Conservation (phyloP, 2,888 invertebrate genomes). For the Holacanthella duospinosa region DNA sequence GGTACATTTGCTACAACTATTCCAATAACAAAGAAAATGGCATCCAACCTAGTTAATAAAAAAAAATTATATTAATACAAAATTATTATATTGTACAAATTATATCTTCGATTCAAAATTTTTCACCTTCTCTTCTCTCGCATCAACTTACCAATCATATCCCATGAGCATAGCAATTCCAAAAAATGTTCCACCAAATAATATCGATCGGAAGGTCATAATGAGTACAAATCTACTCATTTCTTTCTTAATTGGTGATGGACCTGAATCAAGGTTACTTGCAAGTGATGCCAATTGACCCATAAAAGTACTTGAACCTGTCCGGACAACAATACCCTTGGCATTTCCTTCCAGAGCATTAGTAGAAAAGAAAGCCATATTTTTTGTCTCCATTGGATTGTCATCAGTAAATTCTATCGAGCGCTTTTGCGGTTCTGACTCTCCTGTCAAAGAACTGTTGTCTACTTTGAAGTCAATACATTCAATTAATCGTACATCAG, state of each 20-base stretch:
- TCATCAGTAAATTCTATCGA: constrained; percentile 44
- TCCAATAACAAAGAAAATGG: constrained; percentile 42
- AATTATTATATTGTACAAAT: neutral
- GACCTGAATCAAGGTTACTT: constrained; percentile 52
- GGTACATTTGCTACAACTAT: constrained; percentile 72
- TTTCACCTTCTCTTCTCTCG: too few relatives aligned
- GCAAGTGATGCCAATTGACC: constrained; percentile 61
- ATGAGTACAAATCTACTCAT: constrained; percentile 63
- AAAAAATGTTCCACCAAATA: constrained; percentile 60
- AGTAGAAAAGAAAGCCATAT: constrained; percentile 50
- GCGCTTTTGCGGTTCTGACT: constrained; percentile 53
- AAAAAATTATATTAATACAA: neutral
- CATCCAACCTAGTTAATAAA: constrained; percentile 6
- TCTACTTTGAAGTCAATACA: constrained; percentile 52
- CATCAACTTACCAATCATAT: constrained; percentile 46
- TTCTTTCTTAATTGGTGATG: constrained; percentile 67
- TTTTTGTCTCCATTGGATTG: constrained; percentile 49
- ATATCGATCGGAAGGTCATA: constrained; percentile 56
- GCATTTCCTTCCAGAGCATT: constrained; percentile 52
- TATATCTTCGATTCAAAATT: too few relatives aligned
- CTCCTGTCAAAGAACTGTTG: constrained; percentile 59
- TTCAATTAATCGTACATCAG: constrained; percentile 49
- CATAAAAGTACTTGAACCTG: constrained; percentile 58
- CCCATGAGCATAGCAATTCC: constrained; percentile 56
- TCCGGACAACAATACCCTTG: constrained; percentile 54